Conservation (phyloP, 2,113 vertebrate genomes). For the Pyxicephalus adspersus region DNA sequence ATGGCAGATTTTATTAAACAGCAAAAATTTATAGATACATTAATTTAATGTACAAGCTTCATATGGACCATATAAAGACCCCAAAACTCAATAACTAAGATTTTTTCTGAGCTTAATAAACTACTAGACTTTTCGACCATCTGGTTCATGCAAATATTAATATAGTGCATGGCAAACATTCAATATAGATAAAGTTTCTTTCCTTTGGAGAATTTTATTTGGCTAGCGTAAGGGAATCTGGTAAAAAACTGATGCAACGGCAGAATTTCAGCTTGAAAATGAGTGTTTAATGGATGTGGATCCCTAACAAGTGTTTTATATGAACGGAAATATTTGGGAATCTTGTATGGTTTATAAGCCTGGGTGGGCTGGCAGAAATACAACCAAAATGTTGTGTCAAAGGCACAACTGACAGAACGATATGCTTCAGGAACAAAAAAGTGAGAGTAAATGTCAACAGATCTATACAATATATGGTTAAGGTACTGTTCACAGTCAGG, state of each 20-base stretch:
- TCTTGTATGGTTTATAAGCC: conserved; percentile 24
- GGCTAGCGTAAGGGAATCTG: conserved; percentile 18
- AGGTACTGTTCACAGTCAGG: too few species aligned
- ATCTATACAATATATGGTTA: too few species aligned
- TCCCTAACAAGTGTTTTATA: conserved; percentile 27
- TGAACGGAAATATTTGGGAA: conserved; percentile 33
- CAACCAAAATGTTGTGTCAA: conserved; percentile 32
- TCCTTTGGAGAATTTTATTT: conserved; percentile 39
- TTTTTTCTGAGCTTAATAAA: conserved; percentile 34
- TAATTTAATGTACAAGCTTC: conserved; percentile 34
- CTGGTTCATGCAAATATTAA: conserved; percentile 47
- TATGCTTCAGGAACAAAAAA: neutral
- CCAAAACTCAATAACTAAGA: conserved; percentile 22
- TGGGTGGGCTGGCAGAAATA: conserved; percentile 47
- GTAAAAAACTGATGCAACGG: conserved; percentile 31
- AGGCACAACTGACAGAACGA: conserved; percentile 4
- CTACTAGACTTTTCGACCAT: conserved; percentile 18
- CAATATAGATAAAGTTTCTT: conserved; percentile 26
- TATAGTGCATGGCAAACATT: conserved; percentile 27
- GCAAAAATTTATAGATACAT: conserved; percentile 12
- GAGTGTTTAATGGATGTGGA: conserved; percentile 30
- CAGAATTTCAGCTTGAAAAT: conserved; percentile 36
- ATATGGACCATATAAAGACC: conserved; percentile 27
- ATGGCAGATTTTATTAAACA: conserved; percentile 22
- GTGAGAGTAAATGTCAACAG: neutral